Percentiles rank a stretch among this genome's conserved stretches.
Evolutionary conservation across 2,113 vertebrate genomes (phyloP).

Genomic region (Rhinolophus sinicus): DNA sequence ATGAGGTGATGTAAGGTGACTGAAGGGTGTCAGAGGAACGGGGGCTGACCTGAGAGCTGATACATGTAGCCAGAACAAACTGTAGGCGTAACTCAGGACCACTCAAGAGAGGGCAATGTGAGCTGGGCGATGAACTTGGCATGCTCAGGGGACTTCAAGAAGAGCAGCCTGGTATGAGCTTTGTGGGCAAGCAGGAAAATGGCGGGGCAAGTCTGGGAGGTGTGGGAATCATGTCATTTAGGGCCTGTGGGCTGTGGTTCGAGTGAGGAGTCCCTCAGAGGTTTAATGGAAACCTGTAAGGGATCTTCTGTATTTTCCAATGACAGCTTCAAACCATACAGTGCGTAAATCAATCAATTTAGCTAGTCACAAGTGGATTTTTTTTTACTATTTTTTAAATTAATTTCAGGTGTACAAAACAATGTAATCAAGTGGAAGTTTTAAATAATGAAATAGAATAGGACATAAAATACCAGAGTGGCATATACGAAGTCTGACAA

Average conservation of each 20-base stretch:
- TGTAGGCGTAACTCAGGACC: not conserved
- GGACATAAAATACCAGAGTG: not conserved
- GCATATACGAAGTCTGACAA: not conserved
- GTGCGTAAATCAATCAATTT: not conserved
- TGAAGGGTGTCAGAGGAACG: not conserved
- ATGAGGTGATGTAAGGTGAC: not conserved
- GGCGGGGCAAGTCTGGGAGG: not conserved
- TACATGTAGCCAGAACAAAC: not conserved
- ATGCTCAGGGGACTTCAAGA: not conserved
- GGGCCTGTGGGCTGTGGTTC: not conserved
- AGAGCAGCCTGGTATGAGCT: not conserved
- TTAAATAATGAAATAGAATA: not conserved
- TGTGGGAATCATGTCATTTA: not conserved
- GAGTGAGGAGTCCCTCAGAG: not conserved
- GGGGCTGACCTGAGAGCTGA: not conserved
- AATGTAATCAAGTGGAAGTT: not conserved
- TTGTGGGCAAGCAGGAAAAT: not conserved
- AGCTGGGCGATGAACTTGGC: not conserved
- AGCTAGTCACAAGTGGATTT: not conserved
- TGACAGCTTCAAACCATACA: not conserved
- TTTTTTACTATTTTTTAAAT: too few relatives aligned
- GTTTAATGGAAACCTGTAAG: not conserved
- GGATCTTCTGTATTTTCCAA: not conserved
- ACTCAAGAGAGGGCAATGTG: not conserved
- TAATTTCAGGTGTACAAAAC: too few relatives aligned